A percentile compares a stretch with the other conserved stretches of the same genome.
Evolutionary conservation across 2,113 vertebrate species (phyloP).

Genomic region (Gobiocypris rarus): DNA sequence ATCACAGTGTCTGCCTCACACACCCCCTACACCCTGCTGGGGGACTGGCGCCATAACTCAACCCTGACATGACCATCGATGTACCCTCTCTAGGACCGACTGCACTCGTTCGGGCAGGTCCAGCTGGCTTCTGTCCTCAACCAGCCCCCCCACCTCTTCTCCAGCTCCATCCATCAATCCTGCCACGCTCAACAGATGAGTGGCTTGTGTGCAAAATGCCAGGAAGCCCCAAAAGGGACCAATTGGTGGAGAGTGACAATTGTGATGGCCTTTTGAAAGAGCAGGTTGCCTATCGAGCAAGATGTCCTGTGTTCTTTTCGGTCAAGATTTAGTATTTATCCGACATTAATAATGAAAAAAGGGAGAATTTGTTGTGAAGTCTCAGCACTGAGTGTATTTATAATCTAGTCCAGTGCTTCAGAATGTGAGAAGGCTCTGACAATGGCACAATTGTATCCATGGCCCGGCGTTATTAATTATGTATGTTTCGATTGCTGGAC

Average conservation of each 20-base stretch:
- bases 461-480: constrained; percentile 75
- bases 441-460: constrained; percentile 69
- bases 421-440: constrained; percentile 63
- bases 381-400: constrained; percentile 13
- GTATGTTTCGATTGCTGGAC: constrained; percentile 76
- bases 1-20: constrained; percentile 69
- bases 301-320: constrained; percentile 40
- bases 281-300: constrained; percentile 49
- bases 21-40: constrained; percentile 63
- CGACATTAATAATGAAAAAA: constrained; percentile 19
- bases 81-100: constrained; percentile 55
- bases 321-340: constrained; percentile 31
- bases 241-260: constrained; percentile 52
- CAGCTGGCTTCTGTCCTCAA: constrained; percentile 44
- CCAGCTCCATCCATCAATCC: constrained; percentile 71
- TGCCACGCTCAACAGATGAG: constrained; percentile 65
- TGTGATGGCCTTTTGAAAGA: constrained; percentile 54
- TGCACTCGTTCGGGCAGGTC: constrained; percentile 52
- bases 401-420: constrained; percentile 25
- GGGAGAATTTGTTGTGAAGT: constrained; percentile 26
- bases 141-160: constrained; percentile 60
- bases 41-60: constrained; percentile 75
- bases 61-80: constrained; percentile 71
- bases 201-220: constrained; percentile 59
- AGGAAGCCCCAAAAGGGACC: constrained; percentile 66